These are phyloP conservation scores for Notamacropus eugenii DNA, from an alignment of 2,797 vertebrate species.

Conservation along the genomic window DNA sequence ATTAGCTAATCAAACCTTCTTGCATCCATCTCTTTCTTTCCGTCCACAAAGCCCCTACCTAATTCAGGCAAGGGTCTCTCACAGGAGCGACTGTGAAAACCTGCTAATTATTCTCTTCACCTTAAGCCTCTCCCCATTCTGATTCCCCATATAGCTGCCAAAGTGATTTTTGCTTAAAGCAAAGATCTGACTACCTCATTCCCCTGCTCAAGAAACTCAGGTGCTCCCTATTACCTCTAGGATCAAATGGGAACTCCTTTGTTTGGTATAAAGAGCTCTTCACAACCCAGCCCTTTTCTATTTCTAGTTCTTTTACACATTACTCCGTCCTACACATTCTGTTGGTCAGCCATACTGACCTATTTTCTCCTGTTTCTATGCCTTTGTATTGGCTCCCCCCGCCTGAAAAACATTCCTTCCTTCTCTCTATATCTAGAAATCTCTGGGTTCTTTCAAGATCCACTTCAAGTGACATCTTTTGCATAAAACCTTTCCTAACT, in stretches of 20 bases:
- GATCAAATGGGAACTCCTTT: background rate
- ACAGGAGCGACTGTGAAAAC: background rate
- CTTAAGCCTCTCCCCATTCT: background rate
- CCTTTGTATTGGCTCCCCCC: background rate
- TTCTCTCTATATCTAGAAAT: background rate
- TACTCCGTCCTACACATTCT: background rate
- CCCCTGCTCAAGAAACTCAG: background rate
- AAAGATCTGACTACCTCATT: background rate
- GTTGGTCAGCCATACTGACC: background rate
- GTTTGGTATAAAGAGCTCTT: background rate
- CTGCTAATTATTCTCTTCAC: background rate
- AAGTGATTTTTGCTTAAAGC: background rate
- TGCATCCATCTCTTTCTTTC: background rate
- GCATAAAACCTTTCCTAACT: background rate
- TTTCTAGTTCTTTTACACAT: background rate
- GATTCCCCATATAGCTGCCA: background rate
- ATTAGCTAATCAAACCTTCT: background rate
- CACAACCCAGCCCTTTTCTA: background rate
- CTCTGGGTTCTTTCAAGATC: background rate
- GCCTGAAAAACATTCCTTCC: background rate
- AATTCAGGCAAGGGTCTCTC: background rate
- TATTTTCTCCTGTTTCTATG: background rate
- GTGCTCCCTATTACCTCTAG: background rate
- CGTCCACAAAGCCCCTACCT: background rate
- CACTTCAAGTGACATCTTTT: background rate